Conservation (phyloP, 1,140 invertebrate genomes). For the Heliconius melpomene region DNA sequence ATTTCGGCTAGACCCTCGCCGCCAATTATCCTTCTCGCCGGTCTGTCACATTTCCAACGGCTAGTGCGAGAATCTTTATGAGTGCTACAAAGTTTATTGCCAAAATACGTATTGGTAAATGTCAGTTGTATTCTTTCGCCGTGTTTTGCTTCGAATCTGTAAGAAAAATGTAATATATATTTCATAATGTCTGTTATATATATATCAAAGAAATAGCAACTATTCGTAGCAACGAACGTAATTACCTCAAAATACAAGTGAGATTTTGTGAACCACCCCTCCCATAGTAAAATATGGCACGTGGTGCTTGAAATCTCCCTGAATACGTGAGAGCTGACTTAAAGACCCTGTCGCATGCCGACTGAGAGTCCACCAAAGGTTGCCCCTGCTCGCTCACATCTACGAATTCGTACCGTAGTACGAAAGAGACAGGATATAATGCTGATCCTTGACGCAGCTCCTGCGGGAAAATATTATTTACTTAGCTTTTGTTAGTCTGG, state of each 20-base stretch:
- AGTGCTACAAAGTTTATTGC: slow-evolving; percentile 84
- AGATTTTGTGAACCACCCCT: slow-evolving; percentile 89
- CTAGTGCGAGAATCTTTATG: slow-evolving; percentile 84
- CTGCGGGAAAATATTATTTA: slow-evolving; percentile 64
- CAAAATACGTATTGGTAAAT: slow-evolving; percentile 85
- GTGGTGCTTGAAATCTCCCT: slow-evolving; percentile 88
- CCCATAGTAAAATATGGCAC: slow-evolving; percentile 91
- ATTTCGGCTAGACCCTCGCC: slow-evolving; percentile 84
- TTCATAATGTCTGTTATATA: background rate
- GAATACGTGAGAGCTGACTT: slow-evolving; percentile 77
- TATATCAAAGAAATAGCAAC: background rate
- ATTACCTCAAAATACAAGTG: slow-evolving; percentile 84
- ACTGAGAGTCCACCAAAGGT: slow-evolving; percentile 79
- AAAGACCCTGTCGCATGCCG: slow-evolving; percentile 84
- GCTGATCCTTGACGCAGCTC: slow-evolving; percentile 89
- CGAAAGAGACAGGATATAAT: slow-evolving; percentile 88
- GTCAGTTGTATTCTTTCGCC: slow-evolving; percentile 85
- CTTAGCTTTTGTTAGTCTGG: slow-evolving; percentile 36
- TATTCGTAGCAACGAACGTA: background rate
- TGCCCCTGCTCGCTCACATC: slow-evolving; percentile 84
- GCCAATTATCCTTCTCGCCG: slow-evolving; percentile 66
- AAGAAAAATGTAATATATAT: slow-evolving; percentile 31
- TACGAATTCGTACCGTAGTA: slow-evolving; percentile 90
- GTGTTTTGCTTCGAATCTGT: slow-evolving; percentile 86
- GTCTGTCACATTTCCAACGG: slow-evolving; percentile 85